Evolutionary conservation across 2,888 invertebrate genomes (phyloP).

Genomic region (Apotomis capreana): DNA sequence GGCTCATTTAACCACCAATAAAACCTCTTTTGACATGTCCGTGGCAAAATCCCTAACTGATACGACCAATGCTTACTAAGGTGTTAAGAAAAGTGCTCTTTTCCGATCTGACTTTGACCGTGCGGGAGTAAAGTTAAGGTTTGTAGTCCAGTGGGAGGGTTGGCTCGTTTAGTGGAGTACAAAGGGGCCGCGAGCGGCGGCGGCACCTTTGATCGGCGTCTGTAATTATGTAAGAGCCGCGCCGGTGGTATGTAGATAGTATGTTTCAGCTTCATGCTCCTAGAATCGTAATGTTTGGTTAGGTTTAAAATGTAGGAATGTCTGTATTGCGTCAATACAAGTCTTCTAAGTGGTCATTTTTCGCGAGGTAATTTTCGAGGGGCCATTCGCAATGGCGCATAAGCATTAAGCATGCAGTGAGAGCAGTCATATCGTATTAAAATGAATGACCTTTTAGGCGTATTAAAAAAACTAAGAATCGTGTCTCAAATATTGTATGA

Average conservation of each 20-base stretch:
- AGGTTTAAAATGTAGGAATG: background rate
- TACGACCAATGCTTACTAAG: slow-evolving; percentile 78
- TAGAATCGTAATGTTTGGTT: background rate
- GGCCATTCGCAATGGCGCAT: no score
- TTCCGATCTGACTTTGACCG: slow-evolving; percentile 46
- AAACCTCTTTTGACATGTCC: slow-evolving; percentile 84
- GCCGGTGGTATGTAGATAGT: background rate
- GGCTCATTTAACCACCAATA: slow-evolving; percentile 80
- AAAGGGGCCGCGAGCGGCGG: slow-evolving; percentile 73
- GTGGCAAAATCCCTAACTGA: slow-evolving; percentile 83
- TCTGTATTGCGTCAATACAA: background rate
- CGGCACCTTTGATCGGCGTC: slow-evolving; percentile 69
- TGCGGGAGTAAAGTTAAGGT: slow-evolving; percentile 39
- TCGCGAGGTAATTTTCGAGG: no score
- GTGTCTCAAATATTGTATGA: no score
- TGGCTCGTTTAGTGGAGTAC: slow-evolving; percentile 77
- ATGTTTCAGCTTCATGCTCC: background rate
- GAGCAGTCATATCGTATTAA: no score
- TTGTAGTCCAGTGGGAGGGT: slow-evolving; percentile 42
- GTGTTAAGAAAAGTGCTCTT: slow-evolving; percentile 72
- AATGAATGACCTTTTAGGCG: no score
- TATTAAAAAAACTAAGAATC: no score
- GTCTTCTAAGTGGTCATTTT: no score
- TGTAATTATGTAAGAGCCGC: background rate
- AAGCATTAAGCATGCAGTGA: no score